These are phyloP conservation scores for Meloidogyne exigua DNA, from an alignment of 1,140 invertebrate genomes.

Conservation along the genomic window DNA sequence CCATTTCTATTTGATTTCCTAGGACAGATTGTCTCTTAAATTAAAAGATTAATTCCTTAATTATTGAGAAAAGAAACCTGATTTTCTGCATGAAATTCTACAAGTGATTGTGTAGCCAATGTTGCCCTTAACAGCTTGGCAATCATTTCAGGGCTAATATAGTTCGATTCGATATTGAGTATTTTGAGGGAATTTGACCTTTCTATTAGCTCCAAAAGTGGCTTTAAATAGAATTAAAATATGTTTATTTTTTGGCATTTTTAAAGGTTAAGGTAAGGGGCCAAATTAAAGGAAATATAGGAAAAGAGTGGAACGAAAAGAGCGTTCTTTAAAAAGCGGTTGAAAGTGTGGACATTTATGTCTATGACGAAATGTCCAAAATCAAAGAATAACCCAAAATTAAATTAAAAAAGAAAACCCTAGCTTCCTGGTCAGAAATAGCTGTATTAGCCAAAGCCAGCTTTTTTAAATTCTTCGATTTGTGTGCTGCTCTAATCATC, in stretches of 20 bases:
- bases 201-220: slow-evolving; percentile 58
- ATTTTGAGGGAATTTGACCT: slow-evolving; percentile 46
- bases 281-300: too few species aligned
- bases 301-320: too few species aligned
- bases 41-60: neutral
- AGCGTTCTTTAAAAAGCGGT: too few species aligned
- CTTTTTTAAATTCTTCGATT: slow-evolving; percentile 85
- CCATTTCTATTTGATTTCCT: slow-evolving; percentile 64
- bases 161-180: slow-evolving; percentile 63
- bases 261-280: too few species aligned
- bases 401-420: slow-evolving; percentile 58
- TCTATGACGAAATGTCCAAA: neutral
- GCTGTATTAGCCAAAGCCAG: slow-evolving; percentile 89
- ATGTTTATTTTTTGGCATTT: too few species aligned
- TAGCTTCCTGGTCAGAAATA: slow-evolving; percentile 81
- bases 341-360: too few species aligned
- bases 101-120: slow-evolving; percentile 52
- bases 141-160: slow-evolving; percentile 57
- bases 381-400: too few species aligned
- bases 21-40: slow-evolving; percentile 59
- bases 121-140: slow-evolving; percentile 61
- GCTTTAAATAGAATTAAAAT: slow-evolving; percentile 44
- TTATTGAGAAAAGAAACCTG: slow-evolving; percentile 46
- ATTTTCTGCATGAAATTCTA: slow-evolving; percentile 63
- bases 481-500: slow-evolving; percentile 81